Evolutionary conservation across 2,113 vertebrate species (phyloP).

Genomic region (Caloenas nicobarica): DNA sequence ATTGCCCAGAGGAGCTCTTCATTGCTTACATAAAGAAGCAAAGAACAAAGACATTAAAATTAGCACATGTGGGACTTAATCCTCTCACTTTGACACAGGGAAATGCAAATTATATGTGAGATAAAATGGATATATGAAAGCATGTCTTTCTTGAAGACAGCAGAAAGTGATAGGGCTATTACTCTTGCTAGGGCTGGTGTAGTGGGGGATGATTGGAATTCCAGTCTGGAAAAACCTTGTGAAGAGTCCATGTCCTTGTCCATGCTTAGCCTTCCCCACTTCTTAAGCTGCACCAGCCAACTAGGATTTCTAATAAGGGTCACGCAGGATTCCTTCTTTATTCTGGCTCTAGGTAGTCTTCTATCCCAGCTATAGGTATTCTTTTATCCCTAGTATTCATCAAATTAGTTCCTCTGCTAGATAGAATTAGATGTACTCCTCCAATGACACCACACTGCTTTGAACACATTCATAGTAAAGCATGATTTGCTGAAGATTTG

Average conservation of each 20-base stretch:
- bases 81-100: background rate
- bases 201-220: background rate
- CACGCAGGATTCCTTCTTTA: background rate
- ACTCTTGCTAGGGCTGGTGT: background rate
- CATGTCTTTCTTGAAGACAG: background rate
- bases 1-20: slow-evolving; percentile 24
- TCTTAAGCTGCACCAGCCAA: background rate
- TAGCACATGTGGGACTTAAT: background rate
- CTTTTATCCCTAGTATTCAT: background rate
- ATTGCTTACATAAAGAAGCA: slow-evolving; percentile 15
- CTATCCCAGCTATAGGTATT: background rate
- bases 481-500: background rate
- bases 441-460: background rate
- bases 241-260: too few relatives aligned
- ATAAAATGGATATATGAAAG: slow-evolving; percentile 4
- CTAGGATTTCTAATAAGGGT: background rate
- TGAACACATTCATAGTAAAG: background rate
- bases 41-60: slow-evolving; percentile 54
- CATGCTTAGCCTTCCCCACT: background rate
- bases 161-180: background rate
- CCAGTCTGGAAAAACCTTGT: background rate
- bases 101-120: slow-evolving; percentile 1
- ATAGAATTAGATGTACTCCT: background rate
- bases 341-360: background rate
- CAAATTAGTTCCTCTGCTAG: background rate